Evolutionary conservation across 1,140 invertebrate species (phyloP).

Genomic region (Batillaria attramentaria): DNA sequence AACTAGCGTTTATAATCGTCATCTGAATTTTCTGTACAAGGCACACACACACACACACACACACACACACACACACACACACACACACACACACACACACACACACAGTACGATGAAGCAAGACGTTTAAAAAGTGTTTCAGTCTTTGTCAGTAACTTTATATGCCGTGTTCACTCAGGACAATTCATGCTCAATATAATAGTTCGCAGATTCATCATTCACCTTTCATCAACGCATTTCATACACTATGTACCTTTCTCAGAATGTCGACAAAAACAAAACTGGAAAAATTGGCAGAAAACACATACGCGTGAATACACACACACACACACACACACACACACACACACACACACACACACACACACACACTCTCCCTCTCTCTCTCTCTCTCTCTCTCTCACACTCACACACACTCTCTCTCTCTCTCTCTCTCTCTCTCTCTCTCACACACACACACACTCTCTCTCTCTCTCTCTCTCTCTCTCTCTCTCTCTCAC

Average conservation of each 20-base stretch:
- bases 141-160: too few species aligned
- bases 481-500: background rate
- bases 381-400: background rate
- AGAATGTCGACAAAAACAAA: too few species aligned
- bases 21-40: too few species aligned
- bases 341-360: background rate
- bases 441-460: background rate
- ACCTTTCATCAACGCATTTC: background rate
- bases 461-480: background rate
- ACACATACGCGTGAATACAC: background rate
- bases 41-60: too few species aligned
- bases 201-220: background rate
- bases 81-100: too few species aligned
- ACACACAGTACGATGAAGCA: too few species aligned
- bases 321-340: background rate
- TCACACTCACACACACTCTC: background rate
- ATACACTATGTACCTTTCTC: background rate
- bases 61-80: too few species aligned
- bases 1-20: too few species aligned
- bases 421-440: slow-evolving; percentile 9
- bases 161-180: too few species aligned
- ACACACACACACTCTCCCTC: background rate
- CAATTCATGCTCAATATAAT: too few species aligned
- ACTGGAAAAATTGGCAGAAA: background rate
- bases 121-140: too few species aligned